Percentiles rank a stretch among this genome's conserved stretches.
Evolutionary conservation across 2,888 invertebrate species (phyloP).

Genomic region (Hypercompe scribonia): DNA sequence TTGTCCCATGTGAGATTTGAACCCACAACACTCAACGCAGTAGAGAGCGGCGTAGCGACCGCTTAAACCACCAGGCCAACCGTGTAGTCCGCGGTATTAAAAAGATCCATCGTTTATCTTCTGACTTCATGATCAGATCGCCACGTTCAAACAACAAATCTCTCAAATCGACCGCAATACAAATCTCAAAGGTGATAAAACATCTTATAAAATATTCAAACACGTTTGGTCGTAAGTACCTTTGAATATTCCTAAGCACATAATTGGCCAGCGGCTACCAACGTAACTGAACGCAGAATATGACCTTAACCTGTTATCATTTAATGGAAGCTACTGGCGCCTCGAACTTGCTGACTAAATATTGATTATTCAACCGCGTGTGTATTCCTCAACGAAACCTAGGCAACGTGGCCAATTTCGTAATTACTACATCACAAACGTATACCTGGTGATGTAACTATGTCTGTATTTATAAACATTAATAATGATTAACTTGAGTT

Average conservation of each 20-base stretch:
- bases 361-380: conserved; percentile 16
- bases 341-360: neutral
- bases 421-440: neutral
- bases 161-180: too few relatives aligned
- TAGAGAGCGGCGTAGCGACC: too few relatives aligned
- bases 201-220: neutral
- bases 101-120: neutral
- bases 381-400: conserved; percentile 18
- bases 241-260: neutral
- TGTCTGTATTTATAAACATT: neutral
- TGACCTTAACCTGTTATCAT: conserved; percentile 4
- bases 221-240: neutral
- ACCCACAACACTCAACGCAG: too few relatives aligned
- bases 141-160: neutral
- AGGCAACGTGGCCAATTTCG: conserved; percentile 15
- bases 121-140: neutral
- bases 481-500: neutral
- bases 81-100: too few relatives aligned
- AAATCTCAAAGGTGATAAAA: neutral
- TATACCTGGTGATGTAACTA: neutral
- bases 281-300: neutral
- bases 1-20: too few relatives aligned
- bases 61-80: too few relatives aligned
- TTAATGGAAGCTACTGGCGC: conserved; percentile 5
- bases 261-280: neutral